A percentile compares a stretch with the other conserved stretches of the same genome.
These are phyloP conservation scores for Oryzias dopingdopingensis DNA, from an alignment of 2,797 vertebrate species.

Conservation along the genomic window DNA sequence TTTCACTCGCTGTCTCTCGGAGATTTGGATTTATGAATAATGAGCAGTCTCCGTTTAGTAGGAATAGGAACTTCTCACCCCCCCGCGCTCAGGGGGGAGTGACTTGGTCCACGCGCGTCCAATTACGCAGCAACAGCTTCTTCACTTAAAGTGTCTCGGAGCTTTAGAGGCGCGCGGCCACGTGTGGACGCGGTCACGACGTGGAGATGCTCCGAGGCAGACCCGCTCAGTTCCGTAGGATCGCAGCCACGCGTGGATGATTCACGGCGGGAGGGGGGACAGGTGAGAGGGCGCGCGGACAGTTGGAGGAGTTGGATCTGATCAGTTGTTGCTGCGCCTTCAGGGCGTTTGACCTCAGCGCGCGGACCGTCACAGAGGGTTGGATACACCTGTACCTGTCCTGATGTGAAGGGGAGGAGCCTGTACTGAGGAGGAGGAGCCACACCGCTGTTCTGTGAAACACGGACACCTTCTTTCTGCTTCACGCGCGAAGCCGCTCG, in stretches of 20 bases:
- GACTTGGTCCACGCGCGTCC: conserved; percentile 73
- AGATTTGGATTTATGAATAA: no score
- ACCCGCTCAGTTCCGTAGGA: conserved; percentile 18
- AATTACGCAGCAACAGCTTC: conserved; percentile 75
- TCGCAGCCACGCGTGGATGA: no score
- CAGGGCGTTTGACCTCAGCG: conserved; percentile 49
- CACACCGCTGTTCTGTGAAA: conserved; percentile 65
- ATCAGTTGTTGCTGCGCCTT: conserved; percentile 80
- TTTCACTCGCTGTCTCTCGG: no score
- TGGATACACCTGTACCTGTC: conserved; percentile 69
- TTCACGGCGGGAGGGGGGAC: no score
- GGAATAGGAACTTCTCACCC: background rate
- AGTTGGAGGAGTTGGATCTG: no score
- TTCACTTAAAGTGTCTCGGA: conserved; percentile 69
- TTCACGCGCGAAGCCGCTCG: conserved; percentile 15
- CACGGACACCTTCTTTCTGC: conserved; percentile 20
- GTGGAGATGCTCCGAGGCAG: conserved; percentile 60
- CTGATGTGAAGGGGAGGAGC: conserved; percentile 50
- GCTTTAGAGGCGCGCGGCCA: conserved; percentile 54
- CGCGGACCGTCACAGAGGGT: conserved; percentile 52
- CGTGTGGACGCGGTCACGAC: conserved; percentile 14
- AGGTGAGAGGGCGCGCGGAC: no score
- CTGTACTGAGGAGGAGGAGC: conserved; percentile 9
- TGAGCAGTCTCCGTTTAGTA: no score
- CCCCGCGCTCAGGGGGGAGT: conserved; percentile 67